Base-by-base conservation (phyloP, 2,113 vertebrate species). In the Pomatorhinus ruficollis region DNA sequence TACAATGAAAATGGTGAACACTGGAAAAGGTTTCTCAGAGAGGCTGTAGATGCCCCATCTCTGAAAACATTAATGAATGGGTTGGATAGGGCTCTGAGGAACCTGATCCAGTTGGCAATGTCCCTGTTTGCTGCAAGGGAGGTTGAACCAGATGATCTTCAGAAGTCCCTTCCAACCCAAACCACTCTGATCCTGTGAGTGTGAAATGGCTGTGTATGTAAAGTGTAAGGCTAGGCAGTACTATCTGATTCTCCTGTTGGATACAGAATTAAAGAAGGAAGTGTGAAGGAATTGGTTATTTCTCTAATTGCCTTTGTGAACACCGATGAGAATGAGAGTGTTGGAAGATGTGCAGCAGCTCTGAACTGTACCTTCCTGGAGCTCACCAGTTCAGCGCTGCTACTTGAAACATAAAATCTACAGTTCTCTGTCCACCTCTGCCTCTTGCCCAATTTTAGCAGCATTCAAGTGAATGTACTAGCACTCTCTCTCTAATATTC, bases 121-220 rank as follows among this genome's bases (percentile, higher is more conserved):
- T 24, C 28, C 31, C 57, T 83, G 24, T 31, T 40, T 0, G 6
- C 14, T 53, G 47, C 47, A 54, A 31, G 23, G 18, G 12, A 61
- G 12, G 2, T 25, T 80, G 33, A 33, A 47, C 27, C 47, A 47
- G 22, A 8, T 45, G 13, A 52, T 8, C 21, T 37, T 59, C 33
- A 45, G 20, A 27, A 40, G 30, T 68, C 20, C 17, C 14, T 86
- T 79, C 40, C 37, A 61, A 47, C 13, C 10, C 54, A 89, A 68
- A 54, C 20, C 2, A 2, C 13, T 57, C 16, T 54, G 53, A 54
- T 64, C 64, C 44, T 52, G 9, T 0, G 0, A 20, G 12, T 24
- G 8, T 52, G 61, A 70, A 75, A 60, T 68, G 49, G 15, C 23
- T 76, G 39, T 3, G 0, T 49, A 11, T 39, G 18, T 40, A 16